phyloP scores from a whole-genome alignment of 2,888 invertebrate species.

The Acanthosepion esculentum region DNA sequence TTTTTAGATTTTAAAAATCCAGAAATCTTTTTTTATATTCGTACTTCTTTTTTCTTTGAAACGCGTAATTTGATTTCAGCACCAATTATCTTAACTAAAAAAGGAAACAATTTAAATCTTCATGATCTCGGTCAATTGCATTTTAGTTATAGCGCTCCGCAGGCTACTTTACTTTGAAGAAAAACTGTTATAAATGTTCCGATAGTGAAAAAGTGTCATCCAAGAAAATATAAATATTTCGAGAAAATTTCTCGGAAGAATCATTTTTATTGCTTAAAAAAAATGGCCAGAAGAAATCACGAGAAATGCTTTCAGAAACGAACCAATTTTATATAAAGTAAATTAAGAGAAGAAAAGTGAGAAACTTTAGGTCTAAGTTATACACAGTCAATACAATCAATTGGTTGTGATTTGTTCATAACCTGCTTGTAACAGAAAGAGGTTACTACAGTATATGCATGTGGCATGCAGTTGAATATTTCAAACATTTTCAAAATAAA shows the following conservation, averaged over 20 bases:
- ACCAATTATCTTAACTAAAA: neutral
- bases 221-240: neutral
- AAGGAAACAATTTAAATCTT: neutral
- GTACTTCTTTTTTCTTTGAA: neutral
- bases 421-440: too few species aligned
- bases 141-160: neutral
- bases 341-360: too few species aligned
- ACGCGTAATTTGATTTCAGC: conserved; percentile 8
- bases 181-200: neutral
- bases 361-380: too few species aligned
- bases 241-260: neutral
- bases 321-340: too few species aligned
- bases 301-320: neutral
- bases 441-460: too few species aligned
- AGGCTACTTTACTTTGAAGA: neutral
- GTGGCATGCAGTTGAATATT: too few species aligned
- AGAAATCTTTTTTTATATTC: neutral
- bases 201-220: neutral
- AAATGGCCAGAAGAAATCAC: neutral
- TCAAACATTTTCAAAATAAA: too few species aligned
- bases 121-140: conserved; percentile 11
- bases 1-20: neutral
- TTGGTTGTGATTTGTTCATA: too few species aligned
- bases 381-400: too few species aligned
- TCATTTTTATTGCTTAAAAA: neutral